Conservation (phyloP, 2,888 invertebrate genomes). For the Syrphus vitripennis region DNA sequence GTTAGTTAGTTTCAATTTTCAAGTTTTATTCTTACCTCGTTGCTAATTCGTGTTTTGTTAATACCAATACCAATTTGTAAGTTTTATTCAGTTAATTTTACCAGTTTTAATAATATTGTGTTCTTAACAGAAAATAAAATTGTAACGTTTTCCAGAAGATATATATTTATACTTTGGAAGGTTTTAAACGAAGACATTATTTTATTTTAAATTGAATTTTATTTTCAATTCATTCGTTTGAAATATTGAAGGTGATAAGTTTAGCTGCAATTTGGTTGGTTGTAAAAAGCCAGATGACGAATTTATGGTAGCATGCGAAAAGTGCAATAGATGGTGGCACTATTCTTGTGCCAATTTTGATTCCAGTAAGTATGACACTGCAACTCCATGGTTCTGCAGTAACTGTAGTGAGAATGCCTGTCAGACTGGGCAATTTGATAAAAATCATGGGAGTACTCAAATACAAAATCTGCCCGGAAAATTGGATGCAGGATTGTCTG, state of each 20-base stretch:
- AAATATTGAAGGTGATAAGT: background rate
- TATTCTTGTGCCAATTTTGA: too few relatives aligned
- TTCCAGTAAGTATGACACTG: background rate
- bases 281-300: background rate
- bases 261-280: background rate
- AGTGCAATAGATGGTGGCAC: background rate
- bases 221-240: background rate
- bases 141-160: too few relatives aligned
- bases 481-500: background rate
- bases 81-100: too few relatives aligned
- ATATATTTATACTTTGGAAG: too few relatives aligned
- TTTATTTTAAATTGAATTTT: background rate
- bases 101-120: too few relatives aligned
- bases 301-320: background rate
- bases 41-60: too few relatives aligned
- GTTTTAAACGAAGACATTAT: background rate
- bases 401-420: background rate
- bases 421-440: background rate
- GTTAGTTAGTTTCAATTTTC: too few relatives aligned
- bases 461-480: too few relatives aligned
- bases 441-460: background rate
- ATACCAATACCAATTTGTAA: too few relatives aligned
- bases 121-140: too few relatives aligned
- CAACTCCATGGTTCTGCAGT: too few relatives aligned
- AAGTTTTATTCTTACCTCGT: too few relatives aligned